Evolutionary conservation across 2,888 invertebrate species (phyloP), one percentile per base, ranked within the genome.

Genomic region (Tholera decimalis): DNA sequence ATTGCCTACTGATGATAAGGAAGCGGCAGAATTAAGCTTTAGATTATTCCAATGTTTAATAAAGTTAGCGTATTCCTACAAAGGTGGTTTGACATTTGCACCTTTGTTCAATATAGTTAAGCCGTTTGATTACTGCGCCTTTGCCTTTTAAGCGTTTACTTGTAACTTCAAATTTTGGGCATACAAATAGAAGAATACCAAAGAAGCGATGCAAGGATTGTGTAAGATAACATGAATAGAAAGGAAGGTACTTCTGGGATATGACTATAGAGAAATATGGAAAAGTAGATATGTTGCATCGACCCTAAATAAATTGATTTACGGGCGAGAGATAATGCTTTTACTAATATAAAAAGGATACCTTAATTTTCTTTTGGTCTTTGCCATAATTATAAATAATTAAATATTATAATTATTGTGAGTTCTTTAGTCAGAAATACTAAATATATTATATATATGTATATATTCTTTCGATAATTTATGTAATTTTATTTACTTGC

Each of bases 1-100:
- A 83, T 82, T 73, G 75, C 46, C 30, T 55, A 49, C 43, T 69
- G 69, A 67, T 67, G 56, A 20, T 61, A 35, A 73, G 67, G 70
- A 68, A 68, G 55, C 67, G 59, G 55, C 9, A 28, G 55, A 41
- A 41, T 54, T 62, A 33, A 33, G 26, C 39, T n/a, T 74, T 47
- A 64, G 50, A 64, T 65, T 62, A 60, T 60, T 70, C 41, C 44
- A 49, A 60, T 58, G 63, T 57, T 55, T 60, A 49, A 60, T 77
- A 56, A 78, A 66, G 54, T 54, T 22, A 44, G 30, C 24, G 33
- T 46, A 54, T 54, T 46, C 18, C 33, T 43, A 39, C 47, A 47
- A 58, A 46, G 46, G 26, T 50, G 47, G 43, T 49, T 47, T 77
- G 59, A 53, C 39, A 47, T 73, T 77, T 72, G 50, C 43, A 55